Evolutionary conservation across 2,113 vertebrate genomes (phyloP).

Genomic region (Coryphaenoides rupestris): DNA sequence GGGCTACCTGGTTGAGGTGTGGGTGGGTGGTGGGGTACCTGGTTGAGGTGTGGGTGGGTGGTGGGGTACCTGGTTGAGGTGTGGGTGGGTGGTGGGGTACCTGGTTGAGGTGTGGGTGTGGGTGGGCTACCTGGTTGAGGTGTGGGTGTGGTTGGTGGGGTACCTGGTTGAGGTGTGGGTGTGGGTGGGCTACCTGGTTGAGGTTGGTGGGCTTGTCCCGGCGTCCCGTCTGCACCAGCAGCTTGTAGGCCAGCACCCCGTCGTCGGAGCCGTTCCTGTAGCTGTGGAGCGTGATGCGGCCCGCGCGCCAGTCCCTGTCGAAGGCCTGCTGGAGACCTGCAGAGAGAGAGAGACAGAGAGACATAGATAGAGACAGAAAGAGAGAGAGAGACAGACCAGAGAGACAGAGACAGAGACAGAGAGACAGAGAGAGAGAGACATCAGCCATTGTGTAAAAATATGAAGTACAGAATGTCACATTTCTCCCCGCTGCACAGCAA

Average conservation of each 20-base stretch:
- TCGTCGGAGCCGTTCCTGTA: constrained; percentile 94
- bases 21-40: too few species aligned
- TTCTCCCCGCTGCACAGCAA: too few species aligned
- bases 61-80: constrained; percentile 58
- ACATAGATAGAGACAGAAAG: too few species aligned
- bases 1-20: too few species aligned
- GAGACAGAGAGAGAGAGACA: background rate
- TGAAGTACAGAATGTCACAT: too few species aligned
- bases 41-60: background rate
- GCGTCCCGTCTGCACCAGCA: constrained; percentile 92
- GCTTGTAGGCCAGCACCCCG: constrained; percentile 92
- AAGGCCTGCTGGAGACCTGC: constrained; percentile 93
- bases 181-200: too few species aligned
- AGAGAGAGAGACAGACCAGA: too few species aligned
- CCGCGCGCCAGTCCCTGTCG: constrained; percentile 90
- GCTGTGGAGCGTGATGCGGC: constrained; percentile 85
- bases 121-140: constrained; percentile 65
- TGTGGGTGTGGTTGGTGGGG: too few species aligned
- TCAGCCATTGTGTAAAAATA: too few species aligned
- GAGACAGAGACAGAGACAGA: constrained; percentile 31
- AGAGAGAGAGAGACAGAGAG: too few species aligned
- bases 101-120: background rate
- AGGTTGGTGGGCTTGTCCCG: constrained; percentile 87
- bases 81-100: background rate
- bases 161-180: too few species aligned